phyloP scores from a whole-genome alignment of 2,888 invertebrate species.

The Tenodera sinensis region DNA sequence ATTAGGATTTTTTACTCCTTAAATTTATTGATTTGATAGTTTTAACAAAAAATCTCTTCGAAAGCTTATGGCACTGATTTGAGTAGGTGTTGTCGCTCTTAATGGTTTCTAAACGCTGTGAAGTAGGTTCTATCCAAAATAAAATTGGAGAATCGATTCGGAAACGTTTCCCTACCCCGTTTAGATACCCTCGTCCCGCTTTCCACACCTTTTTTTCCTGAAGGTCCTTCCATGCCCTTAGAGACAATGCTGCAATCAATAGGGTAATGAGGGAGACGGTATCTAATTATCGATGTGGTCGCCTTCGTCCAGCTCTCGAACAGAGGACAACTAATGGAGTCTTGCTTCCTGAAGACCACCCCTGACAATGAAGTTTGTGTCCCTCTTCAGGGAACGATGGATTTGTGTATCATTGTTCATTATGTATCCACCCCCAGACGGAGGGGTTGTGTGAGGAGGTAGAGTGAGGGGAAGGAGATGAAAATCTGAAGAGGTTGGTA shows the following conservation, averaged over 20 bases:
- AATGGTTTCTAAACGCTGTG: no score
- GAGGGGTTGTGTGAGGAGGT: not conserved
- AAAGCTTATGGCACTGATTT: no score
- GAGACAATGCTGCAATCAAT: slow-evolving; percentile 27
- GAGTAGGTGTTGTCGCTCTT: no score
- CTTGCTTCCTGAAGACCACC: slow-evolving; percentile 1
- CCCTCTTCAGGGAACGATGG: slow-evolving; percentile 17
- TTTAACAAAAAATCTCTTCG: no score
- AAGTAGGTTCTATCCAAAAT: not conserved
- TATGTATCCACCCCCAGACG: slow-evolving; percentile 14
- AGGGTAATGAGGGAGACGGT: slow-evolving; percentile 20
- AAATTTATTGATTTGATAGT: no score
- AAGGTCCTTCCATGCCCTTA: not conserved
- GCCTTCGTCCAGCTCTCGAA: not conserved
- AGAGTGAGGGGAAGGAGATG: not conserved
- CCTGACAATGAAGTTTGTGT: slow-evolving; percentile 18
- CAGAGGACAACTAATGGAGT: slow-evolving; percentile 18
- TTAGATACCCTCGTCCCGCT: not conserved
- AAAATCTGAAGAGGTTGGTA: not conserved
- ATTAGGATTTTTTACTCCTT: no score
- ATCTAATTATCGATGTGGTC: slow-evolving; percentile 25
- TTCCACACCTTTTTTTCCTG: not conserved
- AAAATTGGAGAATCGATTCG: not conserved
- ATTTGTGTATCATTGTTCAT: slow-evolving; percentile 27
- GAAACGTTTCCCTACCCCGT: not conserved